Base-by-base conservation (phyloP, 1,140 invertebrate species). In the Rhyacophila brunnea region DNA sequence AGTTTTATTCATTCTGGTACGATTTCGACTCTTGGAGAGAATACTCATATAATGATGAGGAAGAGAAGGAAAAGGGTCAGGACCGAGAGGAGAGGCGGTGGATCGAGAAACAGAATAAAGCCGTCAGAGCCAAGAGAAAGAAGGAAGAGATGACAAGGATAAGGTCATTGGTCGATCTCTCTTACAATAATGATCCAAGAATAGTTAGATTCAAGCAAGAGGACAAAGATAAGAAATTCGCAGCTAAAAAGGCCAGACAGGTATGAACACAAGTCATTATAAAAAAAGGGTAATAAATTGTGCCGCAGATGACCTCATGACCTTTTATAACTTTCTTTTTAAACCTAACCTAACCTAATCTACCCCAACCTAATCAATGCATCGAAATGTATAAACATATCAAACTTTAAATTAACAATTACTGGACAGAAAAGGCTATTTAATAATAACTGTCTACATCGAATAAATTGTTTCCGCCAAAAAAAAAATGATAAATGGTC, bases 11-110 rank as follows among this genome's bases (percentile, higher is more conserved):
- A 35, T 93, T 93, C 75, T 97, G 95, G 95, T 98, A 98, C 74
- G 87, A 95, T 64, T 99, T 98, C 79, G 94, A 98, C 66, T 99
- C 96, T 0, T 99, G 97, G 97, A 81, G 97, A 63, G 97, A 99
- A 69, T 99, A 91, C 80, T 99, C 96, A n/a, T 99, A 99, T 74
- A 76, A 98, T 54, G 97, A 99, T 76, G 95, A 98, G 78, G 97
- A 99, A 73, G 96, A 98, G 66, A 99, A 98, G 74, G 95, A 98
- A 71, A 95, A 93, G 71, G 97, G 95, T 2, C 90, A 95, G 75
- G 95, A 92, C 78, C 86, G 96, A 1, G 95, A 98, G 67, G 96
- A 98, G 79, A 81, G 96, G 18, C 87, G 93, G 57, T 98, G 93
- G 89, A 98, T 99, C 68, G 96, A 99, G 69, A 98, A 97, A 78